Conservation (phyloP, 1,140 invertebrate genomes). For the Zophobas morio region DNA sequence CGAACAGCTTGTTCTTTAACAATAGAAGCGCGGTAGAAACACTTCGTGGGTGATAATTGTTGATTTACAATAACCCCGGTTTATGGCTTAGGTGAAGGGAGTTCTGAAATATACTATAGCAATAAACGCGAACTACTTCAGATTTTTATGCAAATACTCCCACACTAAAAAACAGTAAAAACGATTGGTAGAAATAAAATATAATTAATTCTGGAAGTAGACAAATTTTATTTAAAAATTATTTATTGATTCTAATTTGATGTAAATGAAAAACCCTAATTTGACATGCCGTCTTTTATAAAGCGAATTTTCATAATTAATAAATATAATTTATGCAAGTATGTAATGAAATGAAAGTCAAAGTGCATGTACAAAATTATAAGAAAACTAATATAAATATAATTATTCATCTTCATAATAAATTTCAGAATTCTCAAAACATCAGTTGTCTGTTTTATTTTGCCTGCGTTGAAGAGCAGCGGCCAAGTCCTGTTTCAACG, state of each 20-base stretch:
- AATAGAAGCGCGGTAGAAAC: too few species aligned
- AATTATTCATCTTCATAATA: slow-evolving; percentile 53
- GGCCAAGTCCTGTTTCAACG: slow-evolving; percentile 89
- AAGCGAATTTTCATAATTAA: slow-evolving; percentile 34
- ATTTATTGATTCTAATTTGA: slow-evolving; percentile 8
- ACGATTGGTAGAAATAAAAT: too few species aligned
- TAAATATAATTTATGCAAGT: slow-evolving; percentile 15
- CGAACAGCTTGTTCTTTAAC: too few species aligned
- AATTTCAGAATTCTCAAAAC: slow-evolving; percentile 54
- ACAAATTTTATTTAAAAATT: slow-evolving; percentile 7
- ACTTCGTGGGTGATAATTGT: too few species aligned
- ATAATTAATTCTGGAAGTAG: not conserved
- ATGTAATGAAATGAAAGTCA: not conserved
- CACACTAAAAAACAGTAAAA: too few species aligned
- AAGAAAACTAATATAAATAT: slow-evolving; percentile 20
- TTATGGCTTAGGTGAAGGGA: too few species aligned
- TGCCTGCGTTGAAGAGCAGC: slow-evolving; percentile 85
- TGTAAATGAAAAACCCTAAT: slow-evolving; percentile 3
- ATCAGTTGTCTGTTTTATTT: slow-evolving; percentile 74
- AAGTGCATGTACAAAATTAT: slow-evolving; percentile 40
- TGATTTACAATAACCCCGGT: too few species aligned
- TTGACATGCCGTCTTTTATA: slow-evolving; percentile 6
- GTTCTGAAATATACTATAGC: too few species aligned
- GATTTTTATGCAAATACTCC: too few species aligned
- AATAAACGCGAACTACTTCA: too few species aligned